Evolutionary conservation across 1,140 invertebrate genomes (phyloP).

Genomic region (Eumeta japonica): DNA sequence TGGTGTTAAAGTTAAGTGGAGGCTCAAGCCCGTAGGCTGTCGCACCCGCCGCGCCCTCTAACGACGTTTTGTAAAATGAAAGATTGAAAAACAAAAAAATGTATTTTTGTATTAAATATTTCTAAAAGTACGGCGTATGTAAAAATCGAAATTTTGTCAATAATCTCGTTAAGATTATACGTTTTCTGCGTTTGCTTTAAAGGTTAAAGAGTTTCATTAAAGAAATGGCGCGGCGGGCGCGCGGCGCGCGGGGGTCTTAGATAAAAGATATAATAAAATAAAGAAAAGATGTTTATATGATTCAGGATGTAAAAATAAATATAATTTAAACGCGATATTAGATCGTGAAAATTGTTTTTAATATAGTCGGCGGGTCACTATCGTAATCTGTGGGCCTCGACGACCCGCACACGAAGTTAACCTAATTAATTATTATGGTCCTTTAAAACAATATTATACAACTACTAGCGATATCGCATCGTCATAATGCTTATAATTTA

Average conservation of each 20-base stretch:
- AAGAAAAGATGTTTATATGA: slow-evolving; percentile 60
- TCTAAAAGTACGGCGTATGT: slow-evolving; percentile 60
- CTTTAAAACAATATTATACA: slow-evolving; percentile 51
- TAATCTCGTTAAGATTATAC: slow-evolving; percentile 58
- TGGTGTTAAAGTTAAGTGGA: slow-evolving; percentile 56
- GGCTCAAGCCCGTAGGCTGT: slow-evolving; percentile 51
- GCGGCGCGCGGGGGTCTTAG: slow-evolving; percentile 44
- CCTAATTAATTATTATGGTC: slow-evolving; percentile 57
- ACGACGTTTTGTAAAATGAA: slow-evolving; percentile 52
- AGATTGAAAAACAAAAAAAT: slow-evolving; percentile 58
- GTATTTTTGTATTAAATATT: slow-evolving; percentile 62
- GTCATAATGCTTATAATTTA: slow-evolving; percentile 60
- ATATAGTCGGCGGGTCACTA: slow-evolving; percentile 46
- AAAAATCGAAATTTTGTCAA: slow-evolving; percentile 60
- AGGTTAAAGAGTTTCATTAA: slow-evolving; percentile 60
- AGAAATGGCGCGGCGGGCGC: slow-evolving; percentile 37
- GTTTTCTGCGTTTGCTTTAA: slow-evolving; percentile 61
- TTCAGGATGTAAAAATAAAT: slow-evolving; percentile 58
- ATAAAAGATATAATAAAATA: slow-evolving; percentile 59
- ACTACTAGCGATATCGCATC: slow-evolving; percentile 57
- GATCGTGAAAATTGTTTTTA: slow-evolving; percentile 41
- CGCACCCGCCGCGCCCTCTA: slow-evolving; percentile 24
- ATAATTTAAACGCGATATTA: slow-evolving; percentile 52
- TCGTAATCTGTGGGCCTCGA: slow-evolving; percentile 55
- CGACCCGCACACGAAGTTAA: slow-evolving; percentile 48